Evolutionary conservation across 2,888 invertebrate species (phyloP), one percentile per base, ranked within the genome.

Genomic region (Belgica antarctica): DNA sequence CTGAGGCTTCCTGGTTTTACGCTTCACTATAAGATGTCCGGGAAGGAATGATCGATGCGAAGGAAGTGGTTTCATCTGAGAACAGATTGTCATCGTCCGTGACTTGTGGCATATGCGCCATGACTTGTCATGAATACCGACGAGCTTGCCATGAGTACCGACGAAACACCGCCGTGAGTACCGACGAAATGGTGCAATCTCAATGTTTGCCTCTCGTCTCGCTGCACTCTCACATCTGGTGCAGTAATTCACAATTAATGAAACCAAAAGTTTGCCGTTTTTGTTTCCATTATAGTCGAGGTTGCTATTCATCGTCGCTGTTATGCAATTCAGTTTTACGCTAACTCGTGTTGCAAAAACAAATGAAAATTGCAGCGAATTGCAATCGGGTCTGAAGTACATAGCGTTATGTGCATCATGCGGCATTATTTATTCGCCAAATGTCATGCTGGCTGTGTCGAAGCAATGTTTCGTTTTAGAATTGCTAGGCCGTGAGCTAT

Each of bases 201-300:
- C 5, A 41, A 10, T 12, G n/a, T 2, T 15, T 41, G 41, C 15
- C 15, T 15, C 12, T 41, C n/a, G 15, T 41, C 41, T n/a, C 52
- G 52, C 5, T 52, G 52, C 52, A 52, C 52, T 52, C 22, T 22
- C n/a, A 17, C 52, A 52, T 22, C 17, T 52, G 52, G 52, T n/a
- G 22, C 12, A 52, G 22, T 52, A 52, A 17, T 22, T 52, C 52
- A 52, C 22, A 22, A 22, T 52, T 19, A 52, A 52, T 52, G 52
- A 52, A 52, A 52, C 52, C 12, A 52, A 52, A 52, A 52, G 52
- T 52, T 17, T 17, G 52, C 52, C 22, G 17, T 52, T 52, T 22
- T 52, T n/a, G 52, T 22, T 52, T 52, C 52, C 52, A 52, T 52
- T 52, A 17, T 52, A 52, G 52, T 52, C 52, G 52, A 52, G 52